Conservation (phyloP, 2,888 invertebrate genomes). For the Onthophagus sagittarius region DNA sequence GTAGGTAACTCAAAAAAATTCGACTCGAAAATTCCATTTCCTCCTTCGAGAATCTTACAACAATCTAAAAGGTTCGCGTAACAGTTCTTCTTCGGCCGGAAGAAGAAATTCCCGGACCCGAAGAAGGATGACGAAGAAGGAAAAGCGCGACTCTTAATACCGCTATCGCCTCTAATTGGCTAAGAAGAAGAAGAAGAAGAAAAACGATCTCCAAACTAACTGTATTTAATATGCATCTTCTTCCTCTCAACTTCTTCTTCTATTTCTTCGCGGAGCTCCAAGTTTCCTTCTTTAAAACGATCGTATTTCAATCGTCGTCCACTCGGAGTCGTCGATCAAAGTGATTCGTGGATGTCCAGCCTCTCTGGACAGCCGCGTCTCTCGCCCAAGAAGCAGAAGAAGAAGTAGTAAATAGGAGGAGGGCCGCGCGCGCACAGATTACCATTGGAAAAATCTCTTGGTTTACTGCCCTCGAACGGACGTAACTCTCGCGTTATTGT, state of each 20-base stretch:
- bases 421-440: not conserved
- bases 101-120: not conserved
- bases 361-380: not conserved
- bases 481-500: constrained; percentile 10
- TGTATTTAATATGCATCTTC: not conserved
- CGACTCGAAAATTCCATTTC: not conserved
- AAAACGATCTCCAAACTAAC: not conserved
- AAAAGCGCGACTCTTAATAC: not conserved
- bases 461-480: constrained; percentile 6
- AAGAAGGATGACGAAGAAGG: not conserved
- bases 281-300: not conserved
- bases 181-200: not conserved
- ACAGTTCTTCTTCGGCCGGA: not conserved
- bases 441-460: constrained; percentile 6
- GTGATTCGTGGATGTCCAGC: not conserved
- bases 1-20: not conserved
- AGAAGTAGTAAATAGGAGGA: not conserved
- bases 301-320: not conserved
- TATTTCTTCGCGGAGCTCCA: not conserved
- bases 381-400: not conserved
- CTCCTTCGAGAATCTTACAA: not conserved
- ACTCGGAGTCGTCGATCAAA: not conserved
- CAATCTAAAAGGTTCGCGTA: not conserved
- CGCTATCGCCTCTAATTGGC: not conserved
- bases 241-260: not conserved